Evolutionary conservation across 2,888 invertebrate genomes (phyloP).

Genomic region (Lasioglossum oenotherae): DNA sequence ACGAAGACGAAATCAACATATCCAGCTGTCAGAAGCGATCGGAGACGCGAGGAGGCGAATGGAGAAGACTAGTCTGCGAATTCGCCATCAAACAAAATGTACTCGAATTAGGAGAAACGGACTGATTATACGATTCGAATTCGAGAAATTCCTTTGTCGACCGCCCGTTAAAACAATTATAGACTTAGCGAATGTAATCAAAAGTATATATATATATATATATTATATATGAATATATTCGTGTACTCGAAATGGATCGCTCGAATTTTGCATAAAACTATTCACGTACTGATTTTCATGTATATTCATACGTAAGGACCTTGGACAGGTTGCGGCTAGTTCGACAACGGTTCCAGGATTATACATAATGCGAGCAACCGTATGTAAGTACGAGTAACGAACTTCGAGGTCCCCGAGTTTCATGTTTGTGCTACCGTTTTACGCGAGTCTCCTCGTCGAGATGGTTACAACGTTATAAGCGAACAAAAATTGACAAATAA

Average conservation of each 20-base stretch:
- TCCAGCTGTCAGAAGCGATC: constrained; percentile 41
- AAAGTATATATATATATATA: constrained; percentile 51
- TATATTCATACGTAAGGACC: constrained; percentile 46
- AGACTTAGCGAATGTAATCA: constrained; percentile 54
- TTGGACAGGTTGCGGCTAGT: constrained; percentile 21
- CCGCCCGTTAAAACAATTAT: constrained; percentile 44
- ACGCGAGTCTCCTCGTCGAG: constrained; percentile 32
- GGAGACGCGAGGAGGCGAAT: constrained; percentile 24
- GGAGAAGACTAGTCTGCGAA: constrained; percentile 33
- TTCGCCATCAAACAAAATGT: constrained; percentile 35
- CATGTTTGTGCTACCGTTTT: constrained; percentile 20
- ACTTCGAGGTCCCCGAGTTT: constrained; percentile 26
- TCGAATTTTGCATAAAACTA: constrained; percentile 57
- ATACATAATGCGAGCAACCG: neutral
- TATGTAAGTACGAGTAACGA: constrained; percentile 12
- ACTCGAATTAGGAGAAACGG: constrained; percentile 42
- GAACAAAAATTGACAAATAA: constrained; percentile 50
- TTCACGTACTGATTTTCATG: constrained; percentile 53
- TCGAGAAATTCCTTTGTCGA: constrained; percentile 29
- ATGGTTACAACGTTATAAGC: constrained; percentile 39
- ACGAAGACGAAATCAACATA: constrained; percentile 58
- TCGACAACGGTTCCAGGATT: constrained; percentile 12
- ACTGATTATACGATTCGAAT: constrained; percentile 37
- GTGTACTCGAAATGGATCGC: constrained; percentile 48
- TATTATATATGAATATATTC: constrained; percentile 24